A percentile compares a stretch with the other conserved stretches of the same genome.
phyloP scores from a whole-genome alignment of 2,797 vertebrate genomes.

The Lacerta viridis region DNA sequence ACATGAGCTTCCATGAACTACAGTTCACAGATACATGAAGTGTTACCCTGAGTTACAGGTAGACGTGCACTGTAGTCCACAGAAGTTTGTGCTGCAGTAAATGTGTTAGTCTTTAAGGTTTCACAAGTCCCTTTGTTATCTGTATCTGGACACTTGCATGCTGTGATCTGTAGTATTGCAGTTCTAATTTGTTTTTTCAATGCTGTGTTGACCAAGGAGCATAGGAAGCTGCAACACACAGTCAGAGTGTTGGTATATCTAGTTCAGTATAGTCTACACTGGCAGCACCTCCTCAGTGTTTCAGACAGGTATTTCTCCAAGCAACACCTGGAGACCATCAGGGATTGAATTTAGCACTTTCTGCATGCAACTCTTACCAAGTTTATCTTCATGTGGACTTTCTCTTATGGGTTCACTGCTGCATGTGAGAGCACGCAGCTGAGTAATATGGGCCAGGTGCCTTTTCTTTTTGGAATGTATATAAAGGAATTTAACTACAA shows the following conservation, averaged over 20 bases:
- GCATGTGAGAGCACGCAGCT: not conserved
- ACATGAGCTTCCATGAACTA: too few species aligned
- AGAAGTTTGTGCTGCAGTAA: too few species aligned
- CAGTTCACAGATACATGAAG: too few species aligned
- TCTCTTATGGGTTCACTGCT: not conserved
- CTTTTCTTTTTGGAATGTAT: constrained; percentile 6
- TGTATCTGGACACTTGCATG: not conserved
- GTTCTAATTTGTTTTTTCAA: not conserved
- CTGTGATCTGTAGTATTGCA: not conserved
- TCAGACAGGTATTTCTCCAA: not conserved
- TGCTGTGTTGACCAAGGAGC: not conserved
- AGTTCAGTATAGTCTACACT: not conserved
- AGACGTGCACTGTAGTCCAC: too few species aligned
- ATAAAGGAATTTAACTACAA: not conserved
- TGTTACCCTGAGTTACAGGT: too few species aligned
- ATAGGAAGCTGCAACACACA: not conserved
- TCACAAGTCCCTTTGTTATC: not conserved
- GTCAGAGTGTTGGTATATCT: not conserved
- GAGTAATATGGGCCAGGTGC: not conserved
- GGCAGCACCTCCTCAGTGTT: not conserved
- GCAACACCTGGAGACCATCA: not conserved
- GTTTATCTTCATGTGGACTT: not conserved
- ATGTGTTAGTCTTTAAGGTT: too few species aligned
- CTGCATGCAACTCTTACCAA: not conserved
- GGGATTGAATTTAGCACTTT: not conserved